Evolutionary conservation across 2,113 vertebrate genomes (phyloP).

Genomic region (Bubo bubo): DNA sequence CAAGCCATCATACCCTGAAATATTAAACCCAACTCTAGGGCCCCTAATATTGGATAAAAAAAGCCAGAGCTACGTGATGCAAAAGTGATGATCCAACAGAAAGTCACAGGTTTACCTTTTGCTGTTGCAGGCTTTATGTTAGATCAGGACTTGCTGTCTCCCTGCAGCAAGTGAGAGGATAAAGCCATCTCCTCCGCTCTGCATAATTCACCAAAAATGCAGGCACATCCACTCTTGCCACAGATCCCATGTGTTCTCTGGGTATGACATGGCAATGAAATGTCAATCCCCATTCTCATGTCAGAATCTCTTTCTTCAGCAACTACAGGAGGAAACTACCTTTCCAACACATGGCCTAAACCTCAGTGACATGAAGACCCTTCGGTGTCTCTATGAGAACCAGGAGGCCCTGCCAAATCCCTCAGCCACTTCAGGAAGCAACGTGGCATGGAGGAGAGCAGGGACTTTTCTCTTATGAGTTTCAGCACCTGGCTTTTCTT

Average conservation of each 20-base stretch:
- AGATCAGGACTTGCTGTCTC: background rate
- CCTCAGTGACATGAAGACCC: background rate
- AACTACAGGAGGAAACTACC: background rate
- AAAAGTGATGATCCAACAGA: background rate
- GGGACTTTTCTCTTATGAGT: background rate
- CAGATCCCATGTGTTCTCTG: background rate
- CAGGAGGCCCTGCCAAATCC: background rate
- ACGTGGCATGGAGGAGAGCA: background rate
- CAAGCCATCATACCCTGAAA: background rate
- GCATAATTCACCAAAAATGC: background rate
- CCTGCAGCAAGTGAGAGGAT: background rate
- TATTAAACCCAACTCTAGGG: background rate
- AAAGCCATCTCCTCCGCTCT: background rate
- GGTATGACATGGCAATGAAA: background rate
- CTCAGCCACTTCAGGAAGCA: background rate
- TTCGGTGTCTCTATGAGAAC: background rate
- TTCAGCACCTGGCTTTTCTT: background rate
- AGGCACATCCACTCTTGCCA: background rate
- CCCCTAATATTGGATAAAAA: background rate
- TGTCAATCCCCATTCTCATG: fast-evolving
- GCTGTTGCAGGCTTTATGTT: background rate
- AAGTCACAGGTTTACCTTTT: background rate
- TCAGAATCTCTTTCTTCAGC: background rate
- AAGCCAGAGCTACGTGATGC: background rate
- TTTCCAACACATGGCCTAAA: background rate